Evolutionary conservation across 1,140 invertebrate species (phyloP).

Genomic region (Anthonomus grandis): DNA sequence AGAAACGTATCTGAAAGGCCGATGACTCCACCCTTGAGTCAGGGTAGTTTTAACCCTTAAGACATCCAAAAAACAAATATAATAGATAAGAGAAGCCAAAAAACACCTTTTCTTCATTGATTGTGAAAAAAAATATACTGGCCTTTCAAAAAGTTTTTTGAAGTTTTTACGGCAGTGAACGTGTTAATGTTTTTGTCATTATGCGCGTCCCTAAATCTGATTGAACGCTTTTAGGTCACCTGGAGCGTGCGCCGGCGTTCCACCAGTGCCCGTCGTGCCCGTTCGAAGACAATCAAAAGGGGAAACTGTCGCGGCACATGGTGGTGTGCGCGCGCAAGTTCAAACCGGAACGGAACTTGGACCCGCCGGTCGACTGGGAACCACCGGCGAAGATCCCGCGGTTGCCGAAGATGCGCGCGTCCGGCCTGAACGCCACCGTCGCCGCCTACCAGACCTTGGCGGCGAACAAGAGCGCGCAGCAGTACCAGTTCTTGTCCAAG

Average conservation of each 20-base stretch:
- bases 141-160: too few relatives aligned
- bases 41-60: too few relatives aligned
- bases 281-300: slow-evolving; percentile 92
- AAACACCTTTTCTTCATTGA: too few relatives aligned
- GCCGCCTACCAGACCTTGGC: slow-evolving; percentile 42
- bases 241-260: slow-evolving; percentile 81
- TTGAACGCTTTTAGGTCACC: slow-evolving; percentile 56
- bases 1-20: too few relatives aligned
- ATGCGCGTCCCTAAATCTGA: too few relatives aligned
- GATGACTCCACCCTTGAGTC: too few relatives aligned
- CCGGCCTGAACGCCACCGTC: slow-evolving; percentile 43
- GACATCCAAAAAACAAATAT: too few relatives aligned
- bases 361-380: slow-evolving; percentile 84
- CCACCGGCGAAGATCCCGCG: slow-evolving; percentile 88
- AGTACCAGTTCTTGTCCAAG: slow-evolving; percentile 47
- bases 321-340: slow-evolving; percentile 90
- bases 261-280: slow-evolving; percentile 93
- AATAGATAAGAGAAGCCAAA: too few relatives aligned
- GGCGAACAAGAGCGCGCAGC: slow-evolving; percentile 49
- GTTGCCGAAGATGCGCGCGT: slow-evolving; percentile 57
- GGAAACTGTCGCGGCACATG: slow-evolving; percentile 85
- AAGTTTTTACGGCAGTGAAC: too few relatives aligned
- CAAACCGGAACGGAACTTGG: slow-evolving; percentile 70
- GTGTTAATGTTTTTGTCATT: too few relatives aligned
- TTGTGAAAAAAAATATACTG: too few relatives aligned